A percentile compares a stretch with the other conserved stretches of the same genome.
Evolutionary conservation across 2,888 invertebrate species (phyloP).

Genomic region (Melolontha melolontha): DNA sequence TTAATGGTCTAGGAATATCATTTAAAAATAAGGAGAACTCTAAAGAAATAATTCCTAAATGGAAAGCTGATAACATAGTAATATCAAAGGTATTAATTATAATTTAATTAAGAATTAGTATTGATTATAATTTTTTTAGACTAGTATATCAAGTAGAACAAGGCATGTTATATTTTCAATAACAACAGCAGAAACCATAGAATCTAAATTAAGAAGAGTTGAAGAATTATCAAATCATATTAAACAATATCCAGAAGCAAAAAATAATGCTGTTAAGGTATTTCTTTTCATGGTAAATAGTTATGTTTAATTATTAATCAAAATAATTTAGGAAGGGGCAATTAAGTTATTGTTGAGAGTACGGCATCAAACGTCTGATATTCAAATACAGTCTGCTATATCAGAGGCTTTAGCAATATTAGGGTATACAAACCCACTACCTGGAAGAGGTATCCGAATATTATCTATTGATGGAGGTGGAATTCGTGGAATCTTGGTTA

Average conservation of each 20-base stretch:
- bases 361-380: conserved; percentile 63
- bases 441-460: conserved; percentile 81
- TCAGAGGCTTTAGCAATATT: conserved; percentile 74
- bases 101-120: neutral
- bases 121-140: conserved; percentile 60
- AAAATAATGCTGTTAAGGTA: conserved; percentile 80
- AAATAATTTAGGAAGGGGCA: conserved; percentile 72
- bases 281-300: conserved; percentile 20
- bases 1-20: conserved; percentile 63
- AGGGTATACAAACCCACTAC: conserved; percentile 77
- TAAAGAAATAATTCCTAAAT: conserved; percentile 63
- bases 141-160: conserved; percentile 74
- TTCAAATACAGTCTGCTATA: conserved; percentile 60
- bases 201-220: conserved; percentile 72
- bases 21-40: conserved; percentile 56
- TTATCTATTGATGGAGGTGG: conserved; percentile 93
- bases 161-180: conserved; percentile 76
- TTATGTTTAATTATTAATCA: neutral
- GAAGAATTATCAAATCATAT: conserved; percentile 80
- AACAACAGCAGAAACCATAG: conserved; percentile 68
- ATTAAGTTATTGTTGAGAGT: conserved; percentile 74
- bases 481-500: conserved; percentile 85
- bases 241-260: conserved; percentile 79
- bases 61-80: conserved; percentile 61
- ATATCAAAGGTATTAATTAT: conserved; percentile 24